A percentile compares a stretch with the other conserved stretches of the same genome.
Conservation (phyloP, 2,888 invertebrate species). For the Balanococcus diminutus region DNA sequence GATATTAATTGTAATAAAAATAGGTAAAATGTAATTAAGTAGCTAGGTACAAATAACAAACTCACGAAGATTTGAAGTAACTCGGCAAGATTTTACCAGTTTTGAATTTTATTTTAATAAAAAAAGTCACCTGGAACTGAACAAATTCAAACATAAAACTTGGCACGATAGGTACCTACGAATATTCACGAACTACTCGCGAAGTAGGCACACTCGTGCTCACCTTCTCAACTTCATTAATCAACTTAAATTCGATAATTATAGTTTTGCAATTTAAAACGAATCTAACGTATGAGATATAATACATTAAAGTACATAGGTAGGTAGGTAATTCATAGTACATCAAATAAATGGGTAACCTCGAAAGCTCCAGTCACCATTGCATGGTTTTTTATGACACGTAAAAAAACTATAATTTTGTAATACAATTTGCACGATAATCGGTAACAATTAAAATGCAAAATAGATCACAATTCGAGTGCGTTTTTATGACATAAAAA, state of each 20-base stretch:
- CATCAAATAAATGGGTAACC: background rate
- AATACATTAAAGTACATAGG: background rate
- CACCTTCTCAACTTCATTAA: background rate
- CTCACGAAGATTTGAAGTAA: too few species aligned
- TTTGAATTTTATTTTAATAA: background rate
- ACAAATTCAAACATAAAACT: background rate
- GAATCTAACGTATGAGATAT: background rate
- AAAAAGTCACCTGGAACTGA: background rate
- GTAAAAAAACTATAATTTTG: background rate
- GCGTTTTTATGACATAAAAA: background rate
- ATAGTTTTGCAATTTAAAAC: constrained; percentile 1
- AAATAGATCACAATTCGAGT: background rate
- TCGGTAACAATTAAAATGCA: constrained; percentile 17
- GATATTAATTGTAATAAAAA: background rate
- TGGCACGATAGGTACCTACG: background rate
- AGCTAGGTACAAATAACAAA: background rate
- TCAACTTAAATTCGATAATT: constrained; percentile 31
- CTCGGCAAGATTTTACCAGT: background rate
- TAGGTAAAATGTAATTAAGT: background rate
- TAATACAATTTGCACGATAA: background rate
- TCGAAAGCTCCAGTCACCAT: background rate
- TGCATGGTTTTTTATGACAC: background rate
- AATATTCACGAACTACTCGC: background rate
- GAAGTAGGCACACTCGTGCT: background rate
- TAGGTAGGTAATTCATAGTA: too few species aligned